These are phyloP conservation scores for Molanna angustata DNA, from an alignment of 2,888 invertebrate species.

Conservation along the genomic window DNA sequence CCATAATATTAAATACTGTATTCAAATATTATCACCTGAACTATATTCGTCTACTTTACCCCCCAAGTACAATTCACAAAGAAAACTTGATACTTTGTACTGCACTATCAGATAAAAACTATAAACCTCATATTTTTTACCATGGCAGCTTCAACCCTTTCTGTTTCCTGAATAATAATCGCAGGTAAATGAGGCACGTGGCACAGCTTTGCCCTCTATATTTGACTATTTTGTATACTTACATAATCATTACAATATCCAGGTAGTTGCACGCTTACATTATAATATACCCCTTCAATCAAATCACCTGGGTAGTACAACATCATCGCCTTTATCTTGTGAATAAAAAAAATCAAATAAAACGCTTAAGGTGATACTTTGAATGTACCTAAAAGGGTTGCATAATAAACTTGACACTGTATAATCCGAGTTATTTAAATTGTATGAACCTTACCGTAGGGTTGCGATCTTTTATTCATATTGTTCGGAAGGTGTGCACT, in stretches of 20 bases:
- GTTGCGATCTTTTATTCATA: not conserved
- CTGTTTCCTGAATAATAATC: conserved; percentile 24
- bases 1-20: too few relatives aligned
- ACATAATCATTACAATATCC: too few relatives aligned
- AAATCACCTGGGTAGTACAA: not conserved
- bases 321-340: conserved; percentile 8
- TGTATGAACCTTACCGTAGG: conserved; percentile 13
- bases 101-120: too few relatives aligned
- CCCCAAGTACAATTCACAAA: too few relatives aligned
- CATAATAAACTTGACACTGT: conserved; percentile 20
- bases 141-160: conserved; percentile 25
- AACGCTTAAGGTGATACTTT: conserved; percentile 19
- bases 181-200: conserved; percentile 30
- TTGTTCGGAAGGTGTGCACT: not conserved
- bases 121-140: conserved; percentile 20
- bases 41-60: too few relatives aligned
- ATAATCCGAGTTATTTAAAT: conserved; percentile 21
- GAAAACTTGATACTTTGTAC: too few relatives aligned
- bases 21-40: too few relatives aligned
- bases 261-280: too few relatives aligned
- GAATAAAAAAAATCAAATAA: conserved; percentile 25
- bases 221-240: too few relatives aligned
- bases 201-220: conserved; percentile 23
- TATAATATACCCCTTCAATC: too few relatives aligned
- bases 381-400: conserved; percentile 24